Evolutionary conservation across 2,113 vertebrate species (phyloP), one percentile per base, ranked within the genome.

Genomic region (Synodontis membranacea): DNA sequence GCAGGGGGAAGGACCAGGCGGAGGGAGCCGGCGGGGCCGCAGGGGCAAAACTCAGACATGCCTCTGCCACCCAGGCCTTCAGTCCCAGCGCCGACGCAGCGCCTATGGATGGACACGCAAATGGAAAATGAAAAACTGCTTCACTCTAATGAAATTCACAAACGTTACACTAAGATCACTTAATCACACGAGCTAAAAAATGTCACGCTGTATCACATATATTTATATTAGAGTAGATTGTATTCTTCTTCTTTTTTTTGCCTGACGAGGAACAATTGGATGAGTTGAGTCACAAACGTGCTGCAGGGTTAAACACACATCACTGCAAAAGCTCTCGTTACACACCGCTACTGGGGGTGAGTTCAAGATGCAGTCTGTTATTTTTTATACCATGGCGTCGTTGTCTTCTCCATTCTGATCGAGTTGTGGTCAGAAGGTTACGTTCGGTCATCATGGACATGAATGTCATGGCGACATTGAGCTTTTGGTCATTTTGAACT

Each of bases 11-110:
- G 81, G 92, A 91, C 91, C 94, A 94, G 79, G 90, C 60, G 28
- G 82, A 85, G 46, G 86, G 91, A 39, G 84, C 12, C 10, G 82
- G 74, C 91, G 88, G 76, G 90, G 91, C 90, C 93, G 94, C 90
- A 37, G 84, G 50, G 86, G 91, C 39, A 85, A 91, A 88, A 52
- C 83, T 91, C 64, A 88, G 85, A 82, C 86, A 86, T 87, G 92
- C 89, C 86, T 93, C 94, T 9, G 86, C 76, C 89, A 94, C 74
- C 93, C 91, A 93, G 5, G 84, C 90, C 92, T 91, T 94, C 88
- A 94, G 91, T 64, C 92, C 91, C 88, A 89, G 90, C 84, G 91
- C 91, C 89, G 75, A 50, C 8, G 90, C 86, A 89, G 64, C 92
- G 88, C 93, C 94, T 95, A 89, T 2, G 23, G 19, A 44, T 4